Evolutionary conservation across 2,113 vertebrate genomes (phyloP), one percentile per base, ranked within the genome.

Genomic region (Brachyhypopomus occidentalis): DNA sequence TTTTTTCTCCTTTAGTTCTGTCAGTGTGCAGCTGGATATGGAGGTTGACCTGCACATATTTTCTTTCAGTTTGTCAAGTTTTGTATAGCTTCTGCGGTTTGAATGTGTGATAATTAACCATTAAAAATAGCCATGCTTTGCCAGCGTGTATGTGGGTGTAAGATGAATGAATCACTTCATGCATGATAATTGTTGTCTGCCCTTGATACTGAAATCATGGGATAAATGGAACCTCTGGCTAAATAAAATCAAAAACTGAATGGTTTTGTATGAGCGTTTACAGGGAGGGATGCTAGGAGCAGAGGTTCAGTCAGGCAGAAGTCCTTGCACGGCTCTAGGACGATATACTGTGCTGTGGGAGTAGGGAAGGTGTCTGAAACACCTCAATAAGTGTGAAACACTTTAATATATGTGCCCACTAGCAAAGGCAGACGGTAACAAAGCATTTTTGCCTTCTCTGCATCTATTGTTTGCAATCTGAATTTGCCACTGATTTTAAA

Each of bases 31-130:
- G 67, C 7, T 73, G 41, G 71, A 73, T 34, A 56, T 67, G 41
- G 71, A 72, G 45, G 64, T 72, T 62, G 63, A 81, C 79, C 70
- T 27, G 60, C 19, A 23, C n/a, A 67, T 81, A 59, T 72, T 63
- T 72, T 63, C 19, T 55, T 63, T 59, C 14, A 78, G 67, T n/a
- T 70, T 19, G 34, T 67, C 67, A 20, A 66, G n/a, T 22, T 66
- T 77, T 77, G 75, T 77, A 27, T 25, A 41, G 55, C 17, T 60
- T 12, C 36, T n/a, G 19, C 62, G 6, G 5, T 79, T 70, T 45
- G 14, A 48, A 79, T 72, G 77, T 72, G 58, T n/a, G 12, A 3
- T 45, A 41, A 71, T 72, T 30, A 60, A n/a, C 27, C 1, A 23
- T 67, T 67, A 77, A 55, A 59, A 59, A 71, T 60, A 71, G 22